These are phyloP conservation scores for Phaenicophaeus curvirostris DNA, from an alignment of 2,797 vertebrate species.

Conservation along the genomic window DNA sequence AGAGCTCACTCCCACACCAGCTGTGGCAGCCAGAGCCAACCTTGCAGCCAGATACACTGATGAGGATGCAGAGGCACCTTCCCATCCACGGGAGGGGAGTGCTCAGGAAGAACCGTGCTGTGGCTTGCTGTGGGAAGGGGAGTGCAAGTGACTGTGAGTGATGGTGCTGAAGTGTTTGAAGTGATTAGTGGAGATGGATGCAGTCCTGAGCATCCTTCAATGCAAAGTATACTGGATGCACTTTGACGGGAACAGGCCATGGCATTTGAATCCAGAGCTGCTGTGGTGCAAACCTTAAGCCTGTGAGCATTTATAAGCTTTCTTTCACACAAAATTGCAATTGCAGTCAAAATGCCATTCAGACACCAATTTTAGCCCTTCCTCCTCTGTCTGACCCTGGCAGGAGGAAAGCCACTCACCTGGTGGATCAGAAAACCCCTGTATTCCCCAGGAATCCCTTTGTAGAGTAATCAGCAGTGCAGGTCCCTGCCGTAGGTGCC, in stretches of 20 bases:
- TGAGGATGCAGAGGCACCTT: background rate
- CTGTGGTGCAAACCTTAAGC: rapidly evolving
- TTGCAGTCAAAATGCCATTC: background rate
- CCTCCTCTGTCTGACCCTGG: background rate
- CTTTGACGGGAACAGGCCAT: rapidly evolving
- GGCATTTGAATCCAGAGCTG: background rate
- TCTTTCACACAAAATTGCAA: background rate
- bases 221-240: rapidly evolving
- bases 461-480: background rate
- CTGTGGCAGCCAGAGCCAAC: background rate
- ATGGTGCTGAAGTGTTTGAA: background rate
- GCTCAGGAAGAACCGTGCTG: background rate
- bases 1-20: background rate
- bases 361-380: background rate
- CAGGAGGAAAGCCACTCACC: background rate
- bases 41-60: rapidly evolving
- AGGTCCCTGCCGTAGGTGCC: rapidly evolving
- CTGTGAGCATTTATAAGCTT: background rate
- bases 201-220: background rate
- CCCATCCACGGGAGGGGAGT: rapidly evolving
- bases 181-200: background rate
- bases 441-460: background rate
- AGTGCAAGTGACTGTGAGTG: background rate
- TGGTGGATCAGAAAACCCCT: background rate
- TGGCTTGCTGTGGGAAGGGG: background rate